Evolutionary conservation across 1,140 invertebrate genomes (phyloP), one percentile per base, ranked within the genome.

Genomic region (Belonocnema kinseyi): DNA sequence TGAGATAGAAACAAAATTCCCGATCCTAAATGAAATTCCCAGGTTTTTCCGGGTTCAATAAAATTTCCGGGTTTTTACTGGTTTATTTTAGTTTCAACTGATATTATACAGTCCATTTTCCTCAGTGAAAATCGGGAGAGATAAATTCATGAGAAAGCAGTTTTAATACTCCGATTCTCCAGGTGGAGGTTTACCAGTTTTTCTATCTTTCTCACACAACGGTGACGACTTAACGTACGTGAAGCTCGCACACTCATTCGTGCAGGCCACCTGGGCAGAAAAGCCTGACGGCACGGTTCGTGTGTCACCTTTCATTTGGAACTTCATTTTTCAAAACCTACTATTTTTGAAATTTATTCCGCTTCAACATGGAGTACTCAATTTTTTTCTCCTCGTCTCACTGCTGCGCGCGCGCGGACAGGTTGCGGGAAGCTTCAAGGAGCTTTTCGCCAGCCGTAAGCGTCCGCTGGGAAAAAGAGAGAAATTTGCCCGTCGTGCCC

Each of bases 251-350:
- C 50, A 56, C 70, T 56, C 58, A 74, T 52, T 74, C 73, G 61
- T 51, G 74, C 50, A 33, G 17, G 14, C 71, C 54, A 50, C 33
- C 73, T 71, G 61, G 26, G 33, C 61, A 40, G 40, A 66, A 77
- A 80, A 76, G 81, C 78, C 79, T 70, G 46, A 56, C 66, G 85
- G 78, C 80, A 80, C 66, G 74, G 73, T 58, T 66, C 81, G 80
- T 54, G 79, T 83, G 83, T 84, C 85, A 76, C 80, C 80, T 84
- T 83, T 86, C 82, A 82, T 86, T 86, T 80, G 75, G 79, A 78
- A 71, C 77, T 76, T 86, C 83, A 85, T 86, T 84, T 86, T 86
- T 86, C 83, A 86, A 80, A 77, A 85, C 82, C 77, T 79, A 79
- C 81, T 75, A 54, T 80, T 77, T 77, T 66, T 71, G 66, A 76